Conservation (phyloP, 2,888 invertebrate genomes). For the Ceramica pisi region DNA sequence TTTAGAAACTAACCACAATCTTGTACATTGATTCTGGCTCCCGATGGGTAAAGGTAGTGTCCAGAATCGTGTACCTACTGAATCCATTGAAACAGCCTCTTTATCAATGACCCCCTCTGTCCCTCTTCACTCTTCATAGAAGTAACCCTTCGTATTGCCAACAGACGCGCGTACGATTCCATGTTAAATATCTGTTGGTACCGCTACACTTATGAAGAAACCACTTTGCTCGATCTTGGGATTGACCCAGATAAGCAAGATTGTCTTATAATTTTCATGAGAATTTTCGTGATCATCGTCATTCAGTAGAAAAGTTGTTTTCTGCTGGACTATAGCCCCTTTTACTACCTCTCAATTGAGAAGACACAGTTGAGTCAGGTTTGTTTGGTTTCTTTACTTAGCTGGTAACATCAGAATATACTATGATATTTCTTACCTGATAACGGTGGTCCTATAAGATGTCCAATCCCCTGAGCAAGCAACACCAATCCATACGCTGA, state of each 20-base stretch:
- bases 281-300: no score
- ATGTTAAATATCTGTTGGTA: neutral
- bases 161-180: neutral
- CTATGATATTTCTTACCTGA: constrained; percentile 91
- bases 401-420: neutral
- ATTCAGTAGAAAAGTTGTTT: neutral
- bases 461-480: constrained; percentile 97
- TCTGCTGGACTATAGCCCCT: neutral
- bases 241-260: neutral
- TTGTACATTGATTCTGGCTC: no score
- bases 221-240: neutral
- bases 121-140: no score
- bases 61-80: no score
- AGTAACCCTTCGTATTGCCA: neutral
- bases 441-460: constrained; percentile 97
- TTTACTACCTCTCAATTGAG: neutral
- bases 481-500: constrained; percentile 97
- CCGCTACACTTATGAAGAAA: neutral
- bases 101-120: no score
- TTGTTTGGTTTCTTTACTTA: neutral
- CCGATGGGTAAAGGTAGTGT: no score
- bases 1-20: no score
- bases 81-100: no score
- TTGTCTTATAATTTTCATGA: no score
- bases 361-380: neutral